phyloP scores from a whole-genome alignment of 1,140 invertebrate genomes.

The Ceratitis capitata region DNA sequence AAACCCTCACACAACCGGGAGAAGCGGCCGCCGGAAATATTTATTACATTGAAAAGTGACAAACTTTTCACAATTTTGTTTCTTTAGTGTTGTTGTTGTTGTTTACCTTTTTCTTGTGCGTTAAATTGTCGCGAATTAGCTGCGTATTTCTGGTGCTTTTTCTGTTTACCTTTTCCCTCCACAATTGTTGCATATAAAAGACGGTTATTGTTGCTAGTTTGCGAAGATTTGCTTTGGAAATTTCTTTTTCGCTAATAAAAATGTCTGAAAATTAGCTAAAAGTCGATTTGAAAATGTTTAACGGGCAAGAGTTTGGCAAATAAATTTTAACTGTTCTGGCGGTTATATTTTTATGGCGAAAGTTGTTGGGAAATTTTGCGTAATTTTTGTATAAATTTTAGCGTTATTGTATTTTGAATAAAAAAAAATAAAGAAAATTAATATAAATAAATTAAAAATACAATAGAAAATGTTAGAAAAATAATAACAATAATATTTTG shows the following conservation, averaged over 20 bases:
- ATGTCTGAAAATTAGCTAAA: neutral
- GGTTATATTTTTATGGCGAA: neutral
- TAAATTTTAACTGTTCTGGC: neutral
- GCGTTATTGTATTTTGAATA: too few species aligned
- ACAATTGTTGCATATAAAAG: neutral
- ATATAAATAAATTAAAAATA: too few species aligned
- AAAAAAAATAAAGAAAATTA: too few species aligned
- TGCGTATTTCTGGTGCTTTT: neutral
- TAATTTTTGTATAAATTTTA: neutral
- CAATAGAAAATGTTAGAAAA: too few species aligned
- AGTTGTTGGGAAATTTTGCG: neutral
- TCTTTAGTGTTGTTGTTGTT: neutral
- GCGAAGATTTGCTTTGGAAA: conserved; percentile 26
- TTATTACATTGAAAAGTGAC: conserved; percentile 24
- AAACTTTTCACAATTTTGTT: neutral
- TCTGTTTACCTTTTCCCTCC: neutral
- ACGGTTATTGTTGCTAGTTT: neutral
- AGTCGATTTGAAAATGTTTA: conserved; percentile 15
- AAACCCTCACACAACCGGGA: neutral
- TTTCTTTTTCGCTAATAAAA: conserved; percentile 9
- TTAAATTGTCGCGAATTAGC: conserved; percentile 4
- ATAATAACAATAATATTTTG: too few species aligned
- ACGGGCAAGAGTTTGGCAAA: neutral
- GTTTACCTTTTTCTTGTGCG: neutral
- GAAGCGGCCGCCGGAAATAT: neutral